A percentile compares a stretch with the other conserved stretches of the same genome.
Conservation (phyloP, 2,113 vertebrate genomes). For the Tringa solitaria region DNA sequence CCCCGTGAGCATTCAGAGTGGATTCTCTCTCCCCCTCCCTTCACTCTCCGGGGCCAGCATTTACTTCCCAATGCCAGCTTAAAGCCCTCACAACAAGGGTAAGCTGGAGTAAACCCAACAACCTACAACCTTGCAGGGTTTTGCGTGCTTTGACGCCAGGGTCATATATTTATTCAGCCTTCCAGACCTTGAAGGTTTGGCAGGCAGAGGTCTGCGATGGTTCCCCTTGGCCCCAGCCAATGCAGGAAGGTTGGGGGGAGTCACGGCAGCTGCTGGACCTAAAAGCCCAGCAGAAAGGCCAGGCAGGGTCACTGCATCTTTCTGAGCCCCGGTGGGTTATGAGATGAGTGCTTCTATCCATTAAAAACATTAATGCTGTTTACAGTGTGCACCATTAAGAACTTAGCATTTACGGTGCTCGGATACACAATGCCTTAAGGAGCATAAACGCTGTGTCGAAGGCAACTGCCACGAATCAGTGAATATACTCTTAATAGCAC, state of each 20-base stretch:
- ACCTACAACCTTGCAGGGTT: neutral
- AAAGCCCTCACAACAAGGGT: neutral
- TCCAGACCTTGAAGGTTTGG: neutral
- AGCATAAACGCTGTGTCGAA: neutral
- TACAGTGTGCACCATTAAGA: neutral
- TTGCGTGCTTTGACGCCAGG: neutral
- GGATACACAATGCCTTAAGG: neutral
- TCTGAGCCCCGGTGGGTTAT: neutral
- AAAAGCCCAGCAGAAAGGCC: neutral
- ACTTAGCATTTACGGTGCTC: neutral
- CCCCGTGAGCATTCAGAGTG: neutral
- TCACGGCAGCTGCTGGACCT: neutral
- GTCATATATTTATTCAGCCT: neutral
- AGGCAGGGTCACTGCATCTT: neutral
- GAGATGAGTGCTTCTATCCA: neutral
- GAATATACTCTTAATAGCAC: neutral
- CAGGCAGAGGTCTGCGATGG: neutral
- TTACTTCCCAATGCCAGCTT: constrained; percentile 2
- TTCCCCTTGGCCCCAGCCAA: neutral
- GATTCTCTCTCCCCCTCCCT: neutral
- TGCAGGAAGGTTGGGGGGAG: neutral
- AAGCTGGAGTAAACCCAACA: neutral
- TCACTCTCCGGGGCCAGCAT: neutral
- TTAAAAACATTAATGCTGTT: neutral
- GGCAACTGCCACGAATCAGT: neutral